Evolutionary conservation across 2,113 vertebrate species (phyloP), one percentile per base, ranked within the genome.

Genomic region (Seriola aureovittata): DNA sequence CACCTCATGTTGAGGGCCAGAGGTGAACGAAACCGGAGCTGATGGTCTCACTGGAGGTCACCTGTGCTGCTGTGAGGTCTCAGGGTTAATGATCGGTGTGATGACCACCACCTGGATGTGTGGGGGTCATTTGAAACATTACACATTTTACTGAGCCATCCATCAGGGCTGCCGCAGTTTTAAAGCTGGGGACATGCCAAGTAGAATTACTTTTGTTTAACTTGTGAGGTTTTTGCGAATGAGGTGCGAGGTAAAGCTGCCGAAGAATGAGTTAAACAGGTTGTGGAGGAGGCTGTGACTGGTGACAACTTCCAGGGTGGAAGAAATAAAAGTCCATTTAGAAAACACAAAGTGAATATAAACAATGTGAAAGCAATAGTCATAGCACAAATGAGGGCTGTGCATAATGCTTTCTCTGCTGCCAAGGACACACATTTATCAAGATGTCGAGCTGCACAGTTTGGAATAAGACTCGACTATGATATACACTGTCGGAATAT

Each of bases 91-190:
- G 82, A 50, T 25, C 14, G 38, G 62, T 75, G 78, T 77, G 71
- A 87, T 62, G 82, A 71, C 67, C 70, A 84, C 78, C 91, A 91
- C 89, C 90, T 92, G 86, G 81, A 82, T 76, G 82, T 38, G 8
- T 54, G 10, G 59, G 83, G 67, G 83, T 84, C 75, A 67, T 80
- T 46, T 44, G 29, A 50, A 62, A 82, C 34, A 62, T 21, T 48
- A 64, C 16, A 55, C 71, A 46, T 78, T 87, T 88, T 80, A 84
- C 60, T 32, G 68, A 78, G 23, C 60, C 32, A 38, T 83, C 82
- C 69, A 69, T 78, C 59, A 58, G 36, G 4, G 17, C 71, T 13
- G 59, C 54, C 42, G 71, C 14, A 52, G 11, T 65, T 79, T 70
- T 69, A 73, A 34, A 71, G 69, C 54, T 12, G 13, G 8, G 40